These are phyloP conservation scores for Radopholus similis DNA, from an alignment of 1,140 invertebrate species.

Conservation along the genomic window DNA sequence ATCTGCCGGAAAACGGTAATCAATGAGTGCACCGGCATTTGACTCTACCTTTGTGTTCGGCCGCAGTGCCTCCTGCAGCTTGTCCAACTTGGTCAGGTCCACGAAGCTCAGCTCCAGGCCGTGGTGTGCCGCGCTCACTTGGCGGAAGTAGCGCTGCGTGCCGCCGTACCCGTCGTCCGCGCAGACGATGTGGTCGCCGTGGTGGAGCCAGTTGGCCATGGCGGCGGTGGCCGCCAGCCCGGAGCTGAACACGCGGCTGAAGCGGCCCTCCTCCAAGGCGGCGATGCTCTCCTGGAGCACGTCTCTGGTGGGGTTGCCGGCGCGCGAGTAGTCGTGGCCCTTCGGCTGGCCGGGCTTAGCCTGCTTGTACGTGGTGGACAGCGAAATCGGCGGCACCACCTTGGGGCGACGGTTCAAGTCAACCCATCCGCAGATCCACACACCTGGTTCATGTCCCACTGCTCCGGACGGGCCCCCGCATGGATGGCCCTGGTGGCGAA, in stretches of 20 bases:
- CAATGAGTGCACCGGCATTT: neutral
- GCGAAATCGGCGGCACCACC: constrained; percentile 83
- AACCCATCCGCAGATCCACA: constrained; percentile 5
- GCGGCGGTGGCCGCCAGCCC: constrained; percentile 80
- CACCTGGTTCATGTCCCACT: constrained; percentile 34
- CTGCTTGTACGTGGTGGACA: constrained; percentile 90
- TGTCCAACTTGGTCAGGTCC: constrained; percentile 72
- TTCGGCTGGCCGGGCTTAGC: constrained; percentile 73
- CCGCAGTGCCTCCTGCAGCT: constrained; percentile 71
- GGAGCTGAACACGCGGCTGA: constrained; percentile 68
- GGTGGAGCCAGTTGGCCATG: constrained; percentile 72
- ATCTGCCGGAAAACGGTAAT: constrained; percentile 62
- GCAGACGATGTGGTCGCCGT: constrained; percentile 84
- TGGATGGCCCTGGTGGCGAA: constrained; percentile 31
- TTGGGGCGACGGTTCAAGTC: constrained; percentile 52
- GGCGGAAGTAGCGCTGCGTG: constrained; percentile 34
- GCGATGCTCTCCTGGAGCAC: constrained; percentile 84
- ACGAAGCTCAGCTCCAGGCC: constrained; percentile 61
- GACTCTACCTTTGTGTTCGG: constrained; percentile 76
- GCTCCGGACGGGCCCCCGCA: constrained; percentile 21
- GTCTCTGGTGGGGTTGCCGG: constrained; percentile 85
- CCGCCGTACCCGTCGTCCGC: constrained; percentile 94
- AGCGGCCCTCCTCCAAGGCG: constrained; percentile 80
- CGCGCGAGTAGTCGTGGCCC: constrained; percentile 63
- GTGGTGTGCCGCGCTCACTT: constrained; percentile 29